phyloP scores from a whole-genome alignment of 1,140 invertebrate genomes.

The Diuraphis noxia region DNA sequence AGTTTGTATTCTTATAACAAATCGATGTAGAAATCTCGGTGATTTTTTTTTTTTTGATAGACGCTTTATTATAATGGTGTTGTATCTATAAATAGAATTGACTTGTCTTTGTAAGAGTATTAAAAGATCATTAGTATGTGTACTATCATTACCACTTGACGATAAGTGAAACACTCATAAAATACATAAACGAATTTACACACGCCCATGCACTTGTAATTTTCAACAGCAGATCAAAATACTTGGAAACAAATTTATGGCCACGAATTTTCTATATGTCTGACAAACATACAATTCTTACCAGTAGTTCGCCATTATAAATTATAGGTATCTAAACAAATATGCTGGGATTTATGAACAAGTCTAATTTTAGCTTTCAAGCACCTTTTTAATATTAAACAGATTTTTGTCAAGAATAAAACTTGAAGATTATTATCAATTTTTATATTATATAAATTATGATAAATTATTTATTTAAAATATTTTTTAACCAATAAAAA shows the following conservation, averaged over 20 bases:
- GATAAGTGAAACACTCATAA: slow-evolving; percentile 4
- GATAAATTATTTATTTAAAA: background rate
- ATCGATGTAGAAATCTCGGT: background rate
- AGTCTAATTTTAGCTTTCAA: background rate
- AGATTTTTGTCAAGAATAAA: background rate
- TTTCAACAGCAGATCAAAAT: background rate
- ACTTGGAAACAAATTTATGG: background rate
- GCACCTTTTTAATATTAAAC: background rate
- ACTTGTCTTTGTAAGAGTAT: background rate
- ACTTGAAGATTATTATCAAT: background rate
- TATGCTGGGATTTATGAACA: background rate
- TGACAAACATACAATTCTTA: background rate
- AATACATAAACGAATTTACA: background rate
- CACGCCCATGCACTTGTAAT: background rate
- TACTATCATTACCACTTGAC: no score
- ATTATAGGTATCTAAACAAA: no score
- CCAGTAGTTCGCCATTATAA: background rate
- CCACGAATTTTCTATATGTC: background rate
- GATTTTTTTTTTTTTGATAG: no score
- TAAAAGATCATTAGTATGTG: background rate
- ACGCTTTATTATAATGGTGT: background rate
- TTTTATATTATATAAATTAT: background rate
- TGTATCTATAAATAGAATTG: background rate
- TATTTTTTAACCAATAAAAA: background rate
- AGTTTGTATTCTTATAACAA: background rate